These are phyloP conservation scores for Micrasema longulum DNA, from an alignment of 1,140 invertebrate genomes.

Conservation along the genomic window DNA sequence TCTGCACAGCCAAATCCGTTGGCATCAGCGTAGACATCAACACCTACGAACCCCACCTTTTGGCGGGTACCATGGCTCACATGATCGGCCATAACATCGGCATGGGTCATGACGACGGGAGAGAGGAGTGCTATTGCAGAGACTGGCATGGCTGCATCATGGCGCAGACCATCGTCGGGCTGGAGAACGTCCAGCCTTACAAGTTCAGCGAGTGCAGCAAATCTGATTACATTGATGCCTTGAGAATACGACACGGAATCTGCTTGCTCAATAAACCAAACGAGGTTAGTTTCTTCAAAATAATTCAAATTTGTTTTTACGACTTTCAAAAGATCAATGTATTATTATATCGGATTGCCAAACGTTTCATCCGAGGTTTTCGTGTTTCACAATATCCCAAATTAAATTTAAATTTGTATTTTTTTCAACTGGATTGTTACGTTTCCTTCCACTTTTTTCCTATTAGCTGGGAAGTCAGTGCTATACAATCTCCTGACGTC, in stretches of 20 bases:
- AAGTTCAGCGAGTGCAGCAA: conserved; percentile 92
- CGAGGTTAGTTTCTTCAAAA: conserved; percentile 74
- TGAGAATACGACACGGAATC: conserved; percentile 82
- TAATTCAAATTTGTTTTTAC: too few species aligned
- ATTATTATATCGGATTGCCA: too few species aligned
- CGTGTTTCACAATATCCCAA: too few species aligned
- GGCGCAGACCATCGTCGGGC: conserved; percentile 90
- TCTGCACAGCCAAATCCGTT: conserved; percentile 91
- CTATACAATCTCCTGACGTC: too few species aligned
- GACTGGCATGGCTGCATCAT: conserved; percentile 98
- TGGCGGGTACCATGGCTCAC: conserved; percentile 93
- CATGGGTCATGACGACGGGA: conserved; percentile 91
- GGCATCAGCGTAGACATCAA: conserved; percentile 93
- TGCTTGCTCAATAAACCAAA: conserved; percentile 94
- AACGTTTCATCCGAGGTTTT: too few species aligned
- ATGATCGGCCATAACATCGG: conserved; percentile 98
- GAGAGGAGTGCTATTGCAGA: conserved; percentile 85
- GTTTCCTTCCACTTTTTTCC: too few species aligned
- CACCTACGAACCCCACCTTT: conserved; percentile 92
- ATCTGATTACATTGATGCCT: conserved; percentile 85
- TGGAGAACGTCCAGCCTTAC: conserved; percentile 92
- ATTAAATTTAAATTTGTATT: too few species aligned
- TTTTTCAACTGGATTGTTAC: too few species aligned
- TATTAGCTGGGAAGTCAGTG: too few species aligned
- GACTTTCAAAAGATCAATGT: too few species aligned